Percentiles rank a stretch among this genome's conserved stretches.
Evolutionary conservation across 35 echinoderm and acorn worm genomes (phyloP).

Genomic region (Eucidaris tribuloides): DNA sequence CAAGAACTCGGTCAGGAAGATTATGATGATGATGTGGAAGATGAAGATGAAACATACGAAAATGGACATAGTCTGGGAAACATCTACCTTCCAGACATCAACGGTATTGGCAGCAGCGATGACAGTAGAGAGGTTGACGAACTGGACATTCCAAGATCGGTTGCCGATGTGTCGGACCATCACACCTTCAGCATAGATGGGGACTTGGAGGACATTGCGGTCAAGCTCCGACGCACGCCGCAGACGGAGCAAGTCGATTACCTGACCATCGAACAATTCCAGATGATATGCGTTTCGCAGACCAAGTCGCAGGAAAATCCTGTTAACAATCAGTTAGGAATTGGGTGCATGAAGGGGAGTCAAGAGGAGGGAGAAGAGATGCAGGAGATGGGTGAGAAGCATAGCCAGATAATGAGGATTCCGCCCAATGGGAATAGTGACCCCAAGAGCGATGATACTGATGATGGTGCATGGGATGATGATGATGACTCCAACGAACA

Average conservation of each 20-base stretch:
- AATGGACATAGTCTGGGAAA: not conserved
- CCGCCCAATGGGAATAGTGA: not conserved
- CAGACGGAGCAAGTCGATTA: not conserved
- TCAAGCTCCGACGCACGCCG: not conserved
- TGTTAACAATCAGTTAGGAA: too few species aligned
- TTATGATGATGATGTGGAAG: not conserved
- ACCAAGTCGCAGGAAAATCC: too few species aligned
- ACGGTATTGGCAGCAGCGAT: not conserved
- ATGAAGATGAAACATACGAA: not conserved
- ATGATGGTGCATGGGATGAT: not conserved
- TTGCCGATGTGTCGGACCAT: not conserved
- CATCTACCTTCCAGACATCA: conserved; percentile 6
- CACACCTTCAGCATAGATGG: too few species aligned
- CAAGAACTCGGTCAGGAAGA: not conserved
- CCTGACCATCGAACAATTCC: not conserved
- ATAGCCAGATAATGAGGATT: not conserved
- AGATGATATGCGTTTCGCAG: too few species aligned
- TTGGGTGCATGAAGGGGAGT: too few species aligned
- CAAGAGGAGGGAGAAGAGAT: too few species aligned
- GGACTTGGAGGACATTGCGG: conserved; percentile 4
- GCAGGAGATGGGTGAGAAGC: too few species aligned
- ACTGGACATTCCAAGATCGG: conserved; percentile 7
- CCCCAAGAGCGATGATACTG: not conserved
- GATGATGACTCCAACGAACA: not conserved
- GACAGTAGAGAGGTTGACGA: not conserved